Percentiles rank a stretch among this genome's conserved stretches.
Conservation (phyloP, 2,888 invertebrate species). For the Leptarthrus brevirostris region DNA sequence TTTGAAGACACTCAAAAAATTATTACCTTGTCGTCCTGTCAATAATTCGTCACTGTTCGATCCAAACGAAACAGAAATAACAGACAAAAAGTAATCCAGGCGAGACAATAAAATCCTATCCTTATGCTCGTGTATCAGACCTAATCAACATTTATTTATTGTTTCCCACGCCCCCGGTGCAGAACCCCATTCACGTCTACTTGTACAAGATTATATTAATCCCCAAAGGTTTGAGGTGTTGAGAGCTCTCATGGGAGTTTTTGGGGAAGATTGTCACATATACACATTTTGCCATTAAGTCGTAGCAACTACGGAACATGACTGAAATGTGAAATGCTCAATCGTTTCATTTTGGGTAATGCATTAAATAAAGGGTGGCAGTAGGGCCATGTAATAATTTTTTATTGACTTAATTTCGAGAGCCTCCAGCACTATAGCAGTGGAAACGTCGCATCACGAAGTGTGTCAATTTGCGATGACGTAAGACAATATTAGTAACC, state of each 20-base stretch:
- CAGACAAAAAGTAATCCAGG: slow-evolving; percentile 10
- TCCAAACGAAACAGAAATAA: background rate
- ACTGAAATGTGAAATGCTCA: slow-evolving; percentile 47
- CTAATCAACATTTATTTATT: slow-evolving; percentile 48
- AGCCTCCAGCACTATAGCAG: background rate
- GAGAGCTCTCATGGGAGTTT: slow-evolving; percentile 16
- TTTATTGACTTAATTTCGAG: background rate
- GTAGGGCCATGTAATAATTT: slow-evolving; percentile 2
- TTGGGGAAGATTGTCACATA: slow-evolving; percentile 28
- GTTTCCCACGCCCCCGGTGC: slow-evolving; percentile 36
- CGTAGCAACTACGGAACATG: slow-evolving; percentile 30
- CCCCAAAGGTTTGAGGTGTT: slow-evolving; percentile 48
- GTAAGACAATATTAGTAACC: too few relatives aligned
- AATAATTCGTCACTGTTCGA: background rate
- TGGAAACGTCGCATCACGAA: too few relatives aligned
- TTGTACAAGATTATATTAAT: slow-evolving; percentile 46
- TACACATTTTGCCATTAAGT: slow-evolving; percentile 36
- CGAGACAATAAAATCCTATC: slow-evolving; percentile 29
- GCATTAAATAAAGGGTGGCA: background rate
- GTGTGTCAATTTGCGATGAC: too few relatives aligned
- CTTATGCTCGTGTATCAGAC: background rate
- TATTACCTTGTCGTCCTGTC: background rate
- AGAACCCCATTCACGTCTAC: slow-evolving; percentile 30
- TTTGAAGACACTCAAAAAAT: background rate
- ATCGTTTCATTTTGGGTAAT: background rate